A percentile compares a stretch with the other conserved stretches of the same genome.
Evolutionary conservation across 2,888 invertebrate species (phyloP).

Genomic region (Torymus tubicola): DNA sequence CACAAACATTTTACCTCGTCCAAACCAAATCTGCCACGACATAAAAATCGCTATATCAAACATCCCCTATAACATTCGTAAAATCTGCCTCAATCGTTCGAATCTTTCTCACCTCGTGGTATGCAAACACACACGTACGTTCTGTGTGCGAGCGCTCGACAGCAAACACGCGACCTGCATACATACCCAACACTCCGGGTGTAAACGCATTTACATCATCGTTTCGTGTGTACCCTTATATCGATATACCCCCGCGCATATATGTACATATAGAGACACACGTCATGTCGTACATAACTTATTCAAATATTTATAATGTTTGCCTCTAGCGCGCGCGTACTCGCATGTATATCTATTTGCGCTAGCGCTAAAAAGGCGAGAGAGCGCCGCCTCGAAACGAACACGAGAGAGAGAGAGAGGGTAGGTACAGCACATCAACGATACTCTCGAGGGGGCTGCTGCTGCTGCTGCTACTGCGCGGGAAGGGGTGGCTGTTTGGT

Average conservation of each 20-base stretch:
- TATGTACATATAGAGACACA: conserved; percentile 8
- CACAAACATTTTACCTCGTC: too few relatives aligned
- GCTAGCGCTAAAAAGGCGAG: conserved; percentile 40
- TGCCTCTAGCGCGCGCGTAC: not conserved
- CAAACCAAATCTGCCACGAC: too few relatives aligned
- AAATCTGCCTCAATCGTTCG: too few relatives aligned
- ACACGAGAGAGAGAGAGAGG: conserved; percentile 12
- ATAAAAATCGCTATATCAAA: too few relatives aligned
- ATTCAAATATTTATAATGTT: conserved; percentile 57
- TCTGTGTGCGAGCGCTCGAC: not conserved
- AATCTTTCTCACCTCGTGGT: not conserved
- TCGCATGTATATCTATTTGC: conserved; percentile 25
- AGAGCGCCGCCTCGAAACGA: not conserved
- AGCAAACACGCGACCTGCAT: not conserved
- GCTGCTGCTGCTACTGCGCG: conserved; percentile 10
- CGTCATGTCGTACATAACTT: conserved; percentile 10
- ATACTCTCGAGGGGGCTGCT: conserved; percentile 33
- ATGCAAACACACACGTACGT: not conserved
- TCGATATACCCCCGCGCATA: not conserved
- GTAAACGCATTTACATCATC: conserved; percentile 9
- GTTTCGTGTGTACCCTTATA: not conserved
- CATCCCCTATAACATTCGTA: too few relatives aligned
- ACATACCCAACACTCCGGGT: not conserved
- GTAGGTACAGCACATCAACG: not conserved
- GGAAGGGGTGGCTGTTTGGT: conserved; percentile 40